phyloP scores from a whole-genome alignment of 92 coral and sea anemone genomes.

The Ricordea florida region DNA sequence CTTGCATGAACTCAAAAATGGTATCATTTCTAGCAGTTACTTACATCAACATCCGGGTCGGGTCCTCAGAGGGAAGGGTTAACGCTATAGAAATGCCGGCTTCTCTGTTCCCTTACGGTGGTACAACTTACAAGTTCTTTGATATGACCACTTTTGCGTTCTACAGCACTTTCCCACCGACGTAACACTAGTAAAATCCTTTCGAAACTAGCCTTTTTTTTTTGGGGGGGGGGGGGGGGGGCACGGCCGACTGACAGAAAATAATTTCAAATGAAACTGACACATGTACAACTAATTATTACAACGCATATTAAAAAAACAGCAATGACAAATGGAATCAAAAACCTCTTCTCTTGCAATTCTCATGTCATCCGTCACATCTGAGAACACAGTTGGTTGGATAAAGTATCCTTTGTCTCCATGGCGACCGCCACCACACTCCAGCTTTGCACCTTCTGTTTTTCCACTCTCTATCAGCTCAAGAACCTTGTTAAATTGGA shows the following conservation, averaged over 20 bases:
- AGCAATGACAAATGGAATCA: neutral
- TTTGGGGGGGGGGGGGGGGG: neutral
- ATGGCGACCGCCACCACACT: constrained; percentile 91
- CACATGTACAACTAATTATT: neutral
- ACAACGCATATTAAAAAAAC: neutral
- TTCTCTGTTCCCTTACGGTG: too few relatives aligned
- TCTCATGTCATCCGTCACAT: constrained; percentile 89
- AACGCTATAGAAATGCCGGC: too few relatives aligned
- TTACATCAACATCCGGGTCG: too few relatives aligned
- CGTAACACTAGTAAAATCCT: too few relatives aligned
- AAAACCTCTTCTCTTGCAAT: constrained; percentile 96
- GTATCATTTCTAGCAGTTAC: too few relatives aligned
- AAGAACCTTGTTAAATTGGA: constrained; percentile 78
- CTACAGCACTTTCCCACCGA: too few relatives aligned
- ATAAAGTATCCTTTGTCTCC: constrained; percentile 94
- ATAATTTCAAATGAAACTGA: neutral
- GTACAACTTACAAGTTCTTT: too few relatives aligned
- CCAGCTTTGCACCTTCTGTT: constrained; percentile 88
- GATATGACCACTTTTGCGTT: too few relatives aligned
- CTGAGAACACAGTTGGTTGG: constrained; percentile 91
- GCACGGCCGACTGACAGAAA: neutral
- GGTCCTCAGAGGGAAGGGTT: too few relatives aligned
- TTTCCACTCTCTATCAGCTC: constrained; percentile 89
- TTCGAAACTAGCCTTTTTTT: too few relatives aligned
- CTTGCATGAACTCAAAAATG: too few relatives aligned